Conservation (phyloP, 2,113 vertebrate species). For the Opisthocomus hoazin region DNA sequence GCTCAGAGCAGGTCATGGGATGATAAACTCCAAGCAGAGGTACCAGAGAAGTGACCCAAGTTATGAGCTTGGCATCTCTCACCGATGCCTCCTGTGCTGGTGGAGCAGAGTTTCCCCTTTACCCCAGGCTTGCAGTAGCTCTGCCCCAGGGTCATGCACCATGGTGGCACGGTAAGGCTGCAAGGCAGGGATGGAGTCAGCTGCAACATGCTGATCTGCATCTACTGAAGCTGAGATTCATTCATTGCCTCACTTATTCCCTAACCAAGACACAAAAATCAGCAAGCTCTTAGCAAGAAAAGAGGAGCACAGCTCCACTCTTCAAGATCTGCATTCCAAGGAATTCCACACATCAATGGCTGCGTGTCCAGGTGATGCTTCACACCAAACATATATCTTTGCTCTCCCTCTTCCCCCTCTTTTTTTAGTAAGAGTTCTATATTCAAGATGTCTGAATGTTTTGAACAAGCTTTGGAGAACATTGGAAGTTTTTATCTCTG, state of each 20-base stretch:
- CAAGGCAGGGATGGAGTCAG: too few species aligned
- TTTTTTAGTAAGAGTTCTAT: neutral
- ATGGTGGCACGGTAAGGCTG: neutral
- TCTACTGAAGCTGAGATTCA: fast-evolving
- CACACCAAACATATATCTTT: neutral
- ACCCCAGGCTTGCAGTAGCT: neutral
- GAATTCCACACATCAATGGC: neutral
- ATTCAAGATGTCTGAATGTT: neutral
- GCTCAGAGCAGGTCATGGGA: too few species aligned
- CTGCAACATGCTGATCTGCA: neutral
- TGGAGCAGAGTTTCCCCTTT: too few species aligned
- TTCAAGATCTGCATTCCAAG: neutral
- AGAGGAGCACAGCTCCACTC: neutral
- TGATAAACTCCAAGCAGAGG: neutral
- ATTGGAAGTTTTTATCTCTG: neutral
- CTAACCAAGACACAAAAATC: neutral
- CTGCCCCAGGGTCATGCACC: neutral
- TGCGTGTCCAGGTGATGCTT: neutral
- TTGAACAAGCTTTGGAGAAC: neutral
- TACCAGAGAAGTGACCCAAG: neutral
- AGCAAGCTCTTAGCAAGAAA: neutral
- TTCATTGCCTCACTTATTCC: neutral
- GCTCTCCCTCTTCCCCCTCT: too few species aligned
- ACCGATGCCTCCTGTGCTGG: fast-evolving
- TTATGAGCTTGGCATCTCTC: too few species aligned